Percentiles rank a stretch among this genome's conserved stretches.
Conservation (phyloP, 2,797 vertebrate species). For the Arctocebus calabarensis region DNA sequence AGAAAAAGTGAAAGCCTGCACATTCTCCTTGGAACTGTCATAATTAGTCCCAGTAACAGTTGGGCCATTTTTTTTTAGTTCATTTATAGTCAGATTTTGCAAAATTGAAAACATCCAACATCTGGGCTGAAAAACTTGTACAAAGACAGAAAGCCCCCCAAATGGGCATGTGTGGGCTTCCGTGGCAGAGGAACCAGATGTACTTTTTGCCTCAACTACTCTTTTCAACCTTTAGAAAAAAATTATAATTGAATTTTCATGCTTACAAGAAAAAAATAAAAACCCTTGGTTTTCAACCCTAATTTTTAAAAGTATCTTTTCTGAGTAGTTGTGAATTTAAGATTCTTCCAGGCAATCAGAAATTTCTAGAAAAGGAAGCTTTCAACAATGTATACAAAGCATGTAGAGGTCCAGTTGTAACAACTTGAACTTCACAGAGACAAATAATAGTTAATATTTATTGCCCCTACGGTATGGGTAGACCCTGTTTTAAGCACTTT, state of each 20-base stretch:
- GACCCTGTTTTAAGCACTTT: slow-evolving; percentile 18
- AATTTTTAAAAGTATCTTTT: slow-evolving; percentile 51
- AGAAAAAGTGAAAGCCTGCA: slow-evolving; percentile 73
- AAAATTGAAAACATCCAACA: slow-evolving; percentile 85
- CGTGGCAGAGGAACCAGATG: slow-evolving; percentile 71
- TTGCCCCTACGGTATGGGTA: neutral
- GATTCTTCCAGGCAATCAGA: slow-evolving; percentile 31
- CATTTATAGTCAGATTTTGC: slow-evolving; percentile 84
- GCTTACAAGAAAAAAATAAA: slow-evolving; percentile 18
- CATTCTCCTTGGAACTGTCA: slow-evolving; percentile 78
- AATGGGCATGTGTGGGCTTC: slow-evolving; percentile 77
- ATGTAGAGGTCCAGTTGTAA: neutral
- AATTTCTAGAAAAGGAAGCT: slow-evolving; percentile 50
- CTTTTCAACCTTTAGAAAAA: slow-evolving; percentile 71
- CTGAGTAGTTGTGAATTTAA: slow-evolving; percentile 32
- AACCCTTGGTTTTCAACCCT: neutral
- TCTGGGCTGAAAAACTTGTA: slow-evolving; percentile 81
- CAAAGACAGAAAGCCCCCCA: slow-evolving; percentile 76
- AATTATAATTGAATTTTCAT: slow-evolving; percentile 61
- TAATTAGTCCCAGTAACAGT: slow-evolving; percentile 84
- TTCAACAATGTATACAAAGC: slow-evolving; percentile 27
- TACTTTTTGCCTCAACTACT: slow-evolving; percentile 73
- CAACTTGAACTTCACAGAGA: neutral
- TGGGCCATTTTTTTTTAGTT: slow-evolving; percentile 77
- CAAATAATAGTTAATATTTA: slow-evolving; percentile 18